Evolutionary conservation across 2,888 invertebrate species (phyloP).

Genomic region (Spodoptera exigua): DNA sequence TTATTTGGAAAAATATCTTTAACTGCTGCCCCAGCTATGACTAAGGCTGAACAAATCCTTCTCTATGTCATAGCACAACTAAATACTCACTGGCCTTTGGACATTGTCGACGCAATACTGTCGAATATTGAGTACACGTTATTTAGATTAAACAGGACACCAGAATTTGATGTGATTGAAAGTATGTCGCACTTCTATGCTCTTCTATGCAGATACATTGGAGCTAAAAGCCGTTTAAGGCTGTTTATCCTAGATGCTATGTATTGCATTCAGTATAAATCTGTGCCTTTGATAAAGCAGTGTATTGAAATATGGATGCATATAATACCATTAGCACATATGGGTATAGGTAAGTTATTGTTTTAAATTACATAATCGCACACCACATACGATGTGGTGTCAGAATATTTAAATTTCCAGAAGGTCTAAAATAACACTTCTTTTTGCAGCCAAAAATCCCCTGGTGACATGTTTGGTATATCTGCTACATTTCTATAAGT

Average conservation of each 20-base stretch:
- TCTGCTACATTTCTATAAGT: constrained; percentile 82
- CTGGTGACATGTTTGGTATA: constrained; percentile 81
- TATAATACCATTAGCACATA: constrained; percentile 78
- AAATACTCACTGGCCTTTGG: constrained; percentile 53
- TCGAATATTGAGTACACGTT: constrained; percentile 76
- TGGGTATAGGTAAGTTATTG: constrained; percentile 75
- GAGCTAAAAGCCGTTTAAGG: constrained; percentile 72
- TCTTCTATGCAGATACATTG: constrained; percentile 76
- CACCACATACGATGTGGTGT: too few relatives aligned
- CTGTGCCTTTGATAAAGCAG: constrained; percentile 77
- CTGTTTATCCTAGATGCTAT: constrained; percentile 83
- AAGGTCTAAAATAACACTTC: constrained; percentile 20
- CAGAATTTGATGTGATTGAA: constrained; percentile 77
- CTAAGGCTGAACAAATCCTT: constrained; percentile 78
- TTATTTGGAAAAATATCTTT: constrained; percentile 66
- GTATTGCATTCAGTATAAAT: constrained; percentile 83
- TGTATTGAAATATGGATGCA: constrained; percentile 82
- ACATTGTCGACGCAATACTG: constrained; percentile 69
- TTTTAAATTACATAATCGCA: too few relatives aligned
- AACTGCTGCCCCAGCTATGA: constrained; percentile 77
- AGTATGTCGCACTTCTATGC: constrained; percentile 82
- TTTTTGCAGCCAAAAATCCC: constrained; percentile 79
- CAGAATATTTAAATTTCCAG: background rate
- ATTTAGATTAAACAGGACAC: constrained; percentile 77
- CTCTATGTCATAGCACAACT: constrained; percentile 73